Percentiles rank a stretch among this genome's conserved stretches.
Conservation (phyloP, 1,140 invertebrate species). For the Lordiphosa stackelbergi region DNA sequence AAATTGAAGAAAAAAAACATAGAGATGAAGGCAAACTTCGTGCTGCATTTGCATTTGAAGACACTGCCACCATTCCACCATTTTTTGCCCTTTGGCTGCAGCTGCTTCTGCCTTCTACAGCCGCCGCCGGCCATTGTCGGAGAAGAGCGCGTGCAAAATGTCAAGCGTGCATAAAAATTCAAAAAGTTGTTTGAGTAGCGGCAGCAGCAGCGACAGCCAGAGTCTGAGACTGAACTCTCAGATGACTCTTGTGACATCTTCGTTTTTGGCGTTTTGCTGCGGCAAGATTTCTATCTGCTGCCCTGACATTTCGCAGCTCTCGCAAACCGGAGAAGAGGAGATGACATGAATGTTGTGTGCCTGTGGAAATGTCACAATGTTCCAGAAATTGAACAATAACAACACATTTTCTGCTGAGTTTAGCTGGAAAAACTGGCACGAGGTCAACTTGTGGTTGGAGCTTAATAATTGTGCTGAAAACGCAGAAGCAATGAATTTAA, state of each 20-base stretch:
- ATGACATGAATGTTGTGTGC: conserved; percentile 4
- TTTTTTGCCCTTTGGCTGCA: conserved; percentile 4
- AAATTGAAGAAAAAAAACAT: too few relatives aligned
- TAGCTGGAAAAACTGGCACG: conserved; percentile 6
- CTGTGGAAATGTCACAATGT: conserved; percentile 11
- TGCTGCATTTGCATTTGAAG: too few relatives aligned
- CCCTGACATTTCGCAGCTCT: conserved; percentile 17
- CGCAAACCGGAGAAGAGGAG: background rate
- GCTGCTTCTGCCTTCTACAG: too few relatives aligned
- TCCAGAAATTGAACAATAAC: conserved; percentile 9
- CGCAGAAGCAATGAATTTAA: background rate
- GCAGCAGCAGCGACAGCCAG: background rate
- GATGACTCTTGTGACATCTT: conserved; percentile 14
- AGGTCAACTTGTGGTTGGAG: conserved; percentile 7
- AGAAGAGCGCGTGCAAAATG: conserved; percentile 1
- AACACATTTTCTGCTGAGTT: conserved; percentile 5
- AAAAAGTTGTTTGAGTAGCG: conserved; percentile 10
- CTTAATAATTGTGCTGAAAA: conserved; percentile 16
- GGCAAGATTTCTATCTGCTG: conserved; percentile 10
- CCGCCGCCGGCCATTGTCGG: conserved; percentile 1
- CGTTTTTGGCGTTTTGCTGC: conserved; percentile 8
- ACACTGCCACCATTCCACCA: too few relatives aligned
- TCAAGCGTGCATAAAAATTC: conserved; percentile 15
- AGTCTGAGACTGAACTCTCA: background rate
- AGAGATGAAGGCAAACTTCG: too few relatives aligned